These are phyloP conservation scores for Menidia beryllina DNA, from an alignment of 2,113 vertebrate genomes.

Conservation along the genomic window DNA sequence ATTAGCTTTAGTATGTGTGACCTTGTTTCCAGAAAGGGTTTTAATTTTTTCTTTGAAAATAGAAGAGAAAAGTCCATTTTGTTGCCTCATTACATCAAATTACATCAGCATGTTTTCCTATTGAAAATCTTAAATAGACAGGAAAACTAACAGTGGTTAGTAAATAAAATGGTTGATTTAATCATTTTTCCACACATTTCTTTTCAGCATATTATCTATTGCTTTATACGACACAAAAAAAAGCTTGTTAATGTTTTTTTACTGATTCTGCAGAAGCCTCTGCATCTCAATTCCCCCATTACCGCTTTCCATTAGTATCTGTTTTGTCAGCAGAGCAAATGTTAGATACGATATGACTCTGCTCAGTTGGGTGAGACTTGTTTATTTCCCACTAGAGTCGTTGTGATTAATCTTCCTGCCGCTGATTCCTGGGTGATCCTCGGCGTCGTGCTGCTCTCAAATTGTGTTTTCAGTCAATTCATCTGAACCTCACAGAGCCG, in stretches of 20 bases:
- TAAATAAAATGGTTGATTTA: neutral
- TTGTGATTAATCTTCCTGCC: conserved; percentile 53
- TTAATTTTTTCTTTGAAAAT: too few species aligned
- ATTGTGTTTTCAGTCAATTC: conserved; percentile 28
- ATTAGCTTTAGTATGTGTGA: neutral
- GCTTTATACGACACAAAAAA: neutral
- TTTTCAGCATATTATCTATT: neutral
- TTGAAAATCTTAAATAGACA: too few species aligned
- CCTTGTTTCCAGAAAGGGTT: too few species aligned
- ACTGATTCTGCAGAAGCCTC: neutral
- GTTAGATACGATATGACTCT: conserved; percentile 19
- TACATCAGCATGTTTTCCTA: too few species aligned
- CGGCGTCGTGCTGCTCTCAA: conserved; percentile 36
- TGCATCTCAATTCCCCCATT: conserved; percentile 17
- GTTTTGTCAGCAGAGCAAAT: conserved; percentile 26
- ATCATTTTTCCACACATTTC: neutral
- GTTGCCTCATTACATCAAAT: neutral
- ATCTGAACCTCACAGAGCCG: conserved; percentile 16
- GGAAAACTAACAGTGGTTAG: too few species aligned
- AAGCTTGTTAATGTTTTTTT: conserved; percentile 1
- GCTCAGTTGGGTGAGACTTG: conserved; percentile 21
- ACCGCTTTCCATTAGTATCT: conserved; percentile 33
- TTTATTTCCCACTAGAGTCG: conserved; percentile 57
- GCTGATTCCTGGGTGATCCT: conserved; percentile 29
- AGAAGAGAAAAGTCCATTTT: too few species aligned